Percentiles rank a stretch among this genome's conserved stretches.
Conservation (phyloP, 2,797 vertebrate species). For the Sus cebifrons region DNA sequence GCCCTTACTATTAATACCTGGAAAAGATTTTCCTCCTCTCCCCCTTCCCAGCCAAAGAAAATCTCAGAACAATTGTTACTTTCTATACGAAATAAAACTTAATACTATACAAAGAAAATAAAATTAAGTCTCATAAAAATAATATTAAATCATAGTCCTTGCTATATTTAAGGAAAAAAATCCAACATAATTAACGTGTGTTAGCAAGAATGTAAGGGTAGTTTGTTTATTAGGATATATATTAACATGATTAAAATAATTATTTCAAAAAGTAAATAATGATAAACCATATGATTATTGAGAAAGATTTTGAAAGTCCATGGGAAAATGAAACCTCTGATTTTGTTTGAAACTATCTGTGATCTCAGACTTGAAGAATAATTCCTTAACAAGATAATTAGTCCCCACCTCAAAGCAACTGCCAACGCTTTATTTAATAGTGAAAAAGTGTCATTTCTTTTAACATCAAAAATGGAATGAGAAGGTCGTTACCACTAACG, state of each 20-base stretch:
- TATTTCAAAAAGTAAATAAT: constrained; percentile 13
- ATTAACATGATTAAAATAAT: background rate
- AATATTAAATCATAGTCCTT: background rate
- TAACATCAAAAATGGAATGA: background rate
- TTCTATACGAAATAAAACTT: no score
- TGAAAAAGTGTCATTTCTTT: background rate
- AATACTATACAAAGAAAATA: no score
- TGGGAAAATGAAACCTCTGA: background rate
- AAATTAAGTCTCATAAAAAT: background rate
- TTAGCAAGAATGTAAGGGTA: background rate
- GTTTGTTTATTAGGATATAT: constrained; percentile 14
- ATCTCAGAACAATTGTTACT: background rate
- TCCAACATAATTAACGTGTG: background rate
- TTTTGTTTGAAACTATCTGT: constrained; percentile 36
- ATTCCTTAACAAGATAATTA: constrained; percentile 25
- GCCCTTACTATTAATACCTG: background rate
- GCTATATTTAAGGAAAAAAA: constrained; percentile 8
- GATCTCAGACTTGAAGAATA: background rate
- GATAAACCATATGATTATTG: background rate
- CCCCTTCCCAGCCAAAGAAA: background rate
- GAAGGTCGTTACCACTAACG: background rate
- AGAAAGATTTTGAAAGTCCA: constrained; percentile 33
- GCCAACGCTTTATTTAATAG: constrained; percentile 16
- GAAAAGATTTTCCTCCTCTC: background rate
- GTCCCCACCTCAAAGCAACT: background rate